Conservation (phyloP, 2,113 vertebrate genomes). For the Lepisosteus oculatus region DNA sequence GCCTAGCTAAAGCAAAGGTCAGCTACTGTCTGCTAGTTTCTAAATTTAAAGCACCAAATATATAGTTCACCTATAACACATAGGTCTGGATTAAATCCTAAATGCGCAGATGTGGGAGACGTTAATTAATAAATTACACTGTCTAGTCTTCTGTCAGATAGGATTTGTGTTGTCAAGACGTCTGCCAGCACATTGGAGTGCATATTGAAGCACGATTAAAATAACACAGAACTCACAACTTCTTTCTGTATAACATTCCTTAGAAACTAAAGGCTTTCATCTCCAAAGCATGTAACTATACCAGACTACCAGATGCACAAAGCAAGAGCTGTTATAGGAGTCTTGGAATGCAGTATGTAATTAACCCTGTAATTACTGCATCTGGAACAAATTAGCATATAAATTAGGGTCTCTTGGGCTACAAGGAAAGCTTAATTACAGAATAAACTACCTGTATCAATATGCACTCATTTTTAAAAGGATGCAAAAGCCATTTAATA, state of each 20-base stretch:
- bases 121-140: neutral
- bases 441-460: constrained; percentile 23
- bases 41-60: constrained; percentile 22
- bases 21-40: constrained; percentile 20
- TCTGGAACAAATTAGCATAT: constrained; percentile 44
- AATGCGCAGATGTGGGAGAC: neutral
- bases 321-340: neutral
- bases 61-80: constrained; percentile 13
- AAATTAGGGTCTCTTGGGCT: constrained; percentile 25
- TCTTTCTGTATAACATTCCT: neutral
- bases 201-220: neutral
- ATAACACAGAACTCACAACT: neutral
- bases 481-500: no score
- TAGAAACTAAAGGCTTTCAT: neutral
- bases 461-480: no score
- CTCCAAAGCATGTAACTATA: neutral
- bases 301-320: neutral
- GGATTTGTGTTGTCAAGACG: neutral
- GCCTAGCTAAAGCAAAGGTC: neutral
- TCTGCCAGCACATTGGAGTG: neutral
- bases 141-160: constrained; percentile 6
- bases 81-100: constrained; percentile 11
- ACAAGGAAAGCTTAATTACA: constrained; percentile 16
- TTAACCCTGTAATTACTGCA: constrained; percentile 43
- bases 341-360: constrained; percentile 29